Conservation (phyloP, 2,797 vertebrate genomes). For the Erethizon dorsatum region DNA sequence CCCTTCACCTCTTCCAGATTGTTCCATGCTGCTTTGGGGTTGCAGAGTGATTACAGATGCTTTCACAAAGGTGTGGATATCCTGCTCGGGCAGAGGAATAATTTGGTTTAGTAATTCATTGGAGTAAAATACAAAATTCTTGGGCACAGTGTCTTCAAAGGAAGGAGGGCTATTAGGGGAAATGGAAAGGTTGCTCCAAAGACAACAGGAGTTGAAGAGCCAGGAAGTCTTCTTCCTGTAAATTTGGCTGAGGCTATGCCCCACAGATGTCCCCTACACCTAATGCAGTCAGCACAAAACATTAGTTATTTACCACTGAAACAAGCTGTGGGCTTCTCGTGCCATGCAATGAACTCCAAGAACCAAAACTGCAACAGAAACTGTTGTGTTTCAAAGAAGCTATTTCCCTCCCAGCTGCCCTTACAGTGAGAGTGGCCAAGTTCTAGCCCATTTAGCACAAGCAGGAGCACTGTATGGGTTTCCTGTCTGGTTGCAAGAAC, state of each 20-base stretch:
- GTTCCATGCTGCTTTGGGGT: neutral
- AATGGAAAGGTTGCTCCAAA: neutral
- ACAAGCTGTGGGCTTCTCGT: neutral
- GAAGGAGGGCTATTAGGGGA: neutral
- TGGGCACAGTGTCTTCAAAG: neutral
- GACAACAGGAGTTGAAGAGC: neutral
- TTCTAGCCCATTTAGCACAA: neutral
- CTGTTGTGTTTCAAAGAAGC: constrained; percentile 35
- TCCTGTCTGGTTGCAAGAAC: neutral
- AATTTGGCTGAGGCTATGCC: neutral
- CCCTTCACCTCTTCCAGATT: constrained; percentile 14
- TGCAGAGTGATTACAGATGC: neutral
- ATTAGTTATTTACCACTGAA: neutral
- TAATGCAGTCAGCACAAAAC: neutral
- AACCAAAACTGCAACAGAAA: constrained; percentile 43
- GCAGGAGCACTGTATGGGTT: neutral
- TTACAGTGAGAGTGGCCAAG: neutral
- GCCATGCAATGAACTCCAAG: neutral
- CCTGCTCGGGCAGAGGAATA: neutral
- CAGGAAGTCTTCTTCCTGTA: neutral
- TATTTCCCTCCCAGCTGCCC: neutral
- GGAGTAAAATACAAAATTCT: neutral
- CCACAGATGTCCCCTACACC: neutral
- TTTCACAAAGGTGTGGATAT: neutral
- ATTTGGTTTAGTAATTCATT: constrained; percentile 35